Conservation (phyloP, 2,888 invertebrate genomes). For the Myathropa florea region DNA sequence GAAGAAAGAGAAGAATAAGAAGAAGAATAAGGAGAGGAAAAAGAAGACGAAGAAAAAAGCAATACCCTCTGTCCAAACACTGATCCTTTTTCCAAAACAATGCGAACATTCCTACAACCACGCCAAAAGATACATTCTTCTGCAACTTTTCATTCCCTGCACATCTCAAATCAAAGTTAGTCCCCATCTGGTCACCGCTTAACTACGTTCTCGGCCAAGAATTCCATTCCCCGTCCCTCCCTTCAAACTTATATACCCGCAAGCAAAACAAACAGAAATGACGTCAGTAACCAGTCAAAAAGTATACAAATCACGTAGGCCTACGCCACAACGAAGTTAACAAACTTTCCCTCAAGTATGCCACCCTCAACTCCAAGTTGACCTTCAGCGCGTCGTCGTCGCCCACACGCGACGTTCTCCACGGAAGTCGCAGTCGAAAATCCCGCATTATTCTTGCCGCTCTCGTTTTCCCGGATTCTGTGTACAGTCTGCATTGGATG, state of each 20-base stretch:
- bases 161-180: background rate
- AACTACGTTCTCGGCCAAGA: background rate
- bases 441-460: background rate
- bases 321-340: conserved; percentile 10
- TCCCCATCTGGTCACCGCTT: background rate
- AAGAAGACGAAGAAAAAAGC: too few species aligned
- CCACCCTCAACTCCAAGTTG: background rate
- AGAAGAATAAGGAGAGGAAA: too few species aligned
- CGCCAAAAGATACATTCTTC: too few species aligned
- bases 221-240: background rate
- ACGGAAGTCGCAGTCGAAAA: background rate
- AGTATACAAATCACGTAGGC: background rate
- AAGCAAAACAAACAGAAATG: background rate
- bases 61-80: too few species aligned
- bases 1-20: too few species aligned
- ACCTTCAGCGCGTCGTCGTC: background rate
- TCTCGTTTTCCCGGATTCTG: background rate
- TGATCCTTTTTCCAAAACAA: too few species aligned
- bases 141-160: background rate
- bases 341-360: conserved; percentile 7
- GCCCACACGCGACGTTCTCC: background rate
- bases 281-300: background rate
- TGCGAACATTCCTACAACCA: too few species aligned
- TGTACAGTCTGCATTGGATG: conserved; percentile 24
- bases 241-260: background rate